Percentiles rank a stretch among this genome's conserved stretches.
These are phyloP conservation scores for Montipora foliosa DNA, from an alignment of 64 coral and sea anemone genomes.

Conservation along the genomic window DNA sequence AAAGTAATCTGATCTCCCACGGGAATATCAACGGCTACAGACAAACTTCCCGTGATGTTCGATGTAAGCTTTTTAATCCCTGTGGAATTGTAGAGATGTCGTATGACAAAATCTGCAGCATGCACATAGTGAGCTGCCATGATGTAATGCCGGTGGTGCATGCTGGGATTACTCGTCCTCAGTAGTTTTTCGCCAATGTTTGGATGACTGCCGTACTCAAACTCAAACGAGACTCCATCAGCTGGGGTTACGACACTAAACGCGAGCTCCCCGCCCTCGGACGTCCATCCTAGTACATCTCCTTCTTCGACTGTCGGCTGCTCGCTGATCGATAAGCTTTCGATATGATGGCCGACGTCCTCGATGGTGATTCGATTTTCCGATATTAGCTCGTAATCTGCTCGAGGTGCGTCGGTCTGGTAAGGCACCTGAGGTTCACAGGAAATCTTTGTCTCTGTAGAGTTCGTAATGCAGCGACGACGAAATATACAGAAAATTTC, in stretches of 20 bases:
- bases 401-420: constrained; percentile 56
- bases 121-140: constrained; percentile 81
- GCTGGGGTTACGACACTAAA: constrained; percentile 36
- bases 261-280: constrained; percentile 62
- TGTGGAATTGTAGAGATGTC: constrained; percentile 48
- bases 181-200: constrained; percentile 45
- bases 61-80: constrained; percentile 71
- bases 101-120: constrained; percentile 76
- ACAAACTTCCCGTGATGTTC: constrained; percentile 63
- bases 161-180: constrained; percentile 25
- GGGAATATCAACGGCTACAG: constrained; percentile 70
- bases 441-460: constrained; percentile 40
- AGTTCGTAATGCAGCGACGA: constrained; percentile 69
- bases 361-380: constrained; percentile 61
- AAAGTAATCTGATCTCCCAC: constrained; percentile 65
- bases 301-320: constrained; percentile 68
- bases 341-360: constrained; percentile 75
- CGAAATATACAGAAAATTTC: constrained; percentile 80
- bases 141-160: constrained; percentile 70
- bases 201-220: constrained; percentile 32
- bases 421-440: constrained; percentile 50
- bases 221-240: constrained; percentile 53
- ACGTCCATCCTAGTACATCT: constrained; percentile 75
- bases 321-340: constrained; percentile 27
- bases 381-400: constrained; percentile 75